Percentiles rank a stretch among this genome's conserved stretches.
Conservation (phyloP, 2,797 vertebrate genomes). For the Tamandua tetradactyla region DNA sequence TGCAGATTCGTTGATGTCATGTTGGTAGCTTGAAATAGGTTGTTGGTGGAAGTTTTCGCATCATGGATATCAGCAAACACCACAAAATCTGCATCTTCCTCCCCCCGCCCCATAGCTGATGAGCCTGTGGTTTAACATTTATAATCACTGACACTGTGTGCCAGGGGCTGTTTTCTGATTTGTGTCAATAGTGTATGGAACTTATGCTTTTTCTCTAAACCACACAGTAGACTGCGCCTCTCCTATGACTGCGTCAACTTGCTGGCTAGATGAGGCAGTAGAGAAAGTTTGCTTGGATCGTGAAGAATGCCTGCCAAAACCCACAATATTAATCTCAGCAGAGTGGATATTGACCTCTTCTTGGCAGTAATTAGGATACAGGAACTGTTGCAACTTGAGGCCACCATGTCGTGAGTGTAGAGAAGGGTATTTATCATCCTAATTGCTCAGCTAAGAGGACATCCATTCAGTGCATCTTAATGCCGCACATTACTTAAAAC, state of each 20-base stretch:
- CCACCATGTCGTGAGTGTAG: neutral
- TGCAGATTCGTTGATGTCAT: neutral
- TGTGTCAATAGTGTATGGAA: neutral
- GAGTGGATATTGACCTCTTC: slow-evolving; percentile 52
- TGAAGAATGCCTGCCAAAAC: neutral
- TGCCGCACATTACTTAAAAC: slow-evolving; percentile 41
- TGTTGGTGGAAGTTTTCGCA: neutral
- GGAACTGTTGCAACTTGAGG: slow-evolving; percentile 16
- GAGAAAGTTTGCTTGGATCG: neutral
- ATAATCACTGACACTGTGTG: neutral
- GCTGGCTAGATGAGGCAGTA: neutral
- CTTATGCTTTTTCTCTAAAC: neutral
- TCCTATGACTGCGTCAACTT: neutral
- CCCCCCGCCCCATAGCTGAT: neutral
- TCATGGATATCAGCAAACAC: neutral
- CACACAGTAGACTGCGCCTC: no score
- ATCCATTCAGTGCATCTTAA: slow-evolving; percentile 1
- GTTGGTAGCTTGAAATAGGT: neutral
- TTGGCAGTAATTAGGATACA: slow-evolving; percentile 59
- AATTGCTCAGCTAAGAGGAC: slow-evolving; percentile 48
- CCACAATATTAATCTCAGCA: slow-evolving; percentile 14
- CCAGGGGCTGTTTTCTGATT: neutral
- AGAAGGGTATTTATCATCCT: slow-evolving; percentile 36
- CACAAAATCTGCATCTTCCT: neutral
- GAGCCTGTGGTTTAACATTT: neutral